Evolutionary conservation across 2,797 vertebrate species (phyloP).

Genomic region (Psittacula derbiana): DNA sequence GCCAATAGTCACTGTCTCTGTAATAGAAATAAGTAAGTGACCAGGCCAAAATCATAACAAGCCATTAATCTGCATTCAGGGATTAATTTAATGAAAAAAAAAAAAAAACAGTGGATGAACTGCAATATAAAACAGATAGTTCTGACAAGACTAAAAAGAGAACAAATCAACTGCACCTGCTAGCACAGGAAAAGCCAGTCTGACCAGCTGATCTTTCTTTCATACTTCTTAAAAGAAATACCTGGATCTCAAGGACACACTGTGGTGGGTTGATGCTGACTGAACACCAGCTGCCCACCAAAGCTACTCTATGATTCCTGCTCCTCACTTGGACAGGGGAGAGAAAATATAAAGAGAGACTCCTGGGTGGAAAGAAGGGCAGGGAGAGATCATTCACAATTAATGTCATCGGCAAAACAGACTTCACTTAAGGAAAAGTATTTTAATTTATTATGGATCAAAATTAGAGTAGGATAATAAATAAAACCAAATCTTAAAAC

Average conservation of each 20-base stretch:
- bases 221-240: neutral
- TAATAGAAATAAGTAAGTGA: neutral
- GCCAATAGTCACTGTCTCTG: neutral
- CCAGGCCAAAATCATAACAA: neutral
- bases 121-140: neutral
- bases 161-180: neutral
- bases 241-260: neutral
- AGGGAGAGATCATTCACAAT: neutral
- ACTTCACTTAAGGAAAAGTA: neutral
- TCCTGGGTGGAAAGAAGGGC: neutral
- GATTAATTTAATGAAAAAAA: neutral
- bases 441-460: neutral
- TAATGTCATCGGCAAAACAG: neutral
- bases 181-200: neutral
- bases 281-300: neutral
- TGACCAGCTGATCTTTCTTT: neutral
- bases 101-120: neutral
- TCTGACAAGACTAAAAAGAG: neutral
- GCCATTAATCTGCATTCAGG: neutral
- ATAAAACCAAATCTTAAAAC: neutral
- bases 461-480: neutral
- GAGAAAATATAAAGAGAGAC: neutral
- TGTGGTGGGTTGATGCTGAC: neutral
- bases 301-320: fast-evolving
- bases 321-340: neutral